These are phyloP conservation scores for Pimephales promelas DNA, from an alignment of 2,113 vertebrate genomes.

Conservation along the genomic window DNA sequence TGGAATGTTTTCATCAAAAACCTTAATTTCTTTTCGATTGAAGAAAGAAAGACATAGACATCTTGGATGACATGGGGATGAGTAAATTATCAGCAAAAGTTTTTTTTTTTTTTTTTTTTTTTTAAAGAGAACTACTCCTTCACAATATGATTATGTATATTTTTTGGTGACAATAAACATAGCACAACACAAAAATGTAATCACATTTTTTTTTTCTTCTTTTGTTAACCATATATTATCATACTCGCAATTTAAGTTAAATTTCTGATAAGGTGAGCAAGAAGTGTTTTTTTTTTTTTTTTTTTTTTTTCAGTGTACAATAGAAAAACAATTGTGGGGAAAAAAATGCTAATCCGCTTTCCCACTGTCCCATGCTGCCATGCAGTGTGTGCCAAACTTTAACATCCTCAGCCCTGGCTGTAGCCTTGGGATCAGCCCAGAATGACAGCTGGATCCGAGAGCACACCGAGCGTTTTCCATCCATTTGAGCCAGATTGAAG, in stretches of 20 bases:
- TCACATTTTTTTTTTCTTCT: not conserved
- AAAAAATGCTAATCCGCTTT: conserved; percentile 21
- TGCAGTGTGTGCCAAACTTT: conserved; percentile 29
- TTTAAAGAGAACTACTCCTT: too few relatives aligned
- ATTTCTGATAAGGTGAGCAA: not conserved
- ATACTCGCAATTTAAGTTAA: not conserved
- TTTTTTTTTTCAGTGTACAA: too few relatives aligned
- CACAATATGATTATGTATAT: too few relatives aligned
- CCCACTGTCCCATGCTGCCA: not conserved
- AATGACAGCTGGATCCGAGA: not conserved
- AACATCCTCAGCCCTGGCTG: conserved; percentile 2
- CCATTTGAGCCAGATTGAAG: conserved; percentile 37
- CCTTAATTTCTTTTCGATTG: too few relatives aligned
- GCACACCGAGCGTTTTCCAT: conserved; percentile 20
- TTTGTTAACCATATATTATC: not conserved
- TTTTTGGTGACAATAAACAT: too few relatives aligned
- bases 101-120: too few relatives aligned
- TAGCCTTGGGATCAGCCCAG: not conserved
- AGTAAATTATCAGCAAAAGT: too few relatives aligned
- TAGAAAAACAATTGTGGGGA: not conserved
- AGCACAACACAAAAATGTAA: too few relatives aligned
- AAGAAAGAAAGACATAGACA: too few relatives aligned
- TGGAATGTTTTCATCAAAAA: too few relatives aligned
- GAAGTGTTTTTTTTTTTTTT: too few relatives aligned
- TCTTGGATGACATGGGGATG: too few relatives aligned